Base-by-base conservation (phyloP, 2,113 vertebrate genomes). In the Stigmatopora nigra region DNA sequence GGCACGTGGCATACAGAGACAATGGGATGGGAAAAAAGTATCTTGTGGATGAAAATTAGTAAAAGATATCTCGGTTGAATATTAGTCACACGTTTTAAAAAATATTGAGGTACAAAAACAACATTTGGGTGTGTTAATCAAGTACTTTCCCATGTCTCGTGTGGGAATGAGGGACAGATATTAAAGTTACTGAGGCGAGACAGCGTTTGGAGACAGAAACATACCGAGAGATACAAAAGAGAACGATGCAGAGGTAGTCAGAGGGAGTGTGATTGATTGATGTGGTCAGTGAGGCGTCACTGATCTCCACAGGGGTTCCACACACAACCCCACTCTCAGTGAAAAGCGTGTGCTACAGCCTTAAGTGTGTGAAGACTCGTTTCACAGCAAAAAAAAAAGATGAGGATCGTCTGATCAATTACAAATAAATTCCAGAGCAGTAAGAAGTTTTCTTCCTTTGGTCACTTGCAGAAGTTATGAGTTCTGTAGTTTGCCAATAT, bases 231-330 rank as follows among this genome's bases (percentile, higher is more conserved):
- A 85, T 68, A 88, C 84, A 87, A 88, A 83, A 65, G 84, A 78
- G 71, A 83, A 77, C 31, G 48, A 72, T 72, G 79, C 55, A 76
- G 83, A 86, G 78, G 71, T 82, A 66, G 81, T 78, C 59, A 8
- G 74, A 84, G 77, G 63, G 78, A 83, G 80, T 85, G 83, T 89
- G 87, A 88, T 82, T 88, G 90, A 91, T 88, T 92, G 88, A 90
- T 88, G 83, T 87, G 81, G 85, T 86, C 86, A 86, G 74, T 89
- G 88, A 90, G 76, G 85, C 75, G 79, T 82, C 84, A 88, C 83
- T 85, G 87, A 89, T 89, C 85, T 91, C 85, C 76, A 83, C 63
- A 70, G 83, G 84, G 85, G 80, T 52, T 61, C 10, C 35, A 35
- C 57, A 5, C 63, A 14, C 47, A 35, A 47, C 51, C 49, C 60